Percentiles rank a stretch among this genome's conserved stretches.
phyloP scores from a whole-genome alignment of 2,113 vertebrate genomes.

The Lepidothrix coronata region DNA sequence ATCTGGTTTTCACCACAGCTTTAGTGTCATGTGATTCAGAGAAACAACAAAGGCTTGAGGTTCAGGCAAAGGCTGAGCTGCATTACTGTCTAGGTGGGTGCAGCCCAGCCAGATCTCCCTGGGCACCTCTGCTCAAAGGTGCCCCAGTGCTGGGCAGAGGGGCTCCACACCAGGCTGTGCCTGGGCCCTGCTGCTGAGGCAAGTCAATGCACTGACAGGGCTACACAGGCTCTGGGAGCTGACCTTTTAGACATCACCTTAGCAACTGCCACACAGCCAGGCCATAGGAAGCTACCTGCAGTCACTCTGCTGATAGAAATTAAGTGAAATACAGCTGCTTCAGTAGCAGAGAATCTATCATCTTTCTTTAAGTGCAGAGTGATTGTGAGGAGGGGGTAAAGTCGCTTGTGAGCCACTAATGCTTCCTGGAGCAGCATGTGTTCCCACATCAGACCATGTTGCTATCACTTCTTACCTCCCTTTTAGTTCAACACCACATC shows the following conservation, averaged over 20 bases:
- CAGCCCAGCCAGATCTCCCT: neutral
- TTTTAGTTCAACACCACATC: neutral
- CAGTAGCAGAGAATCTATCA: too few species aligned
- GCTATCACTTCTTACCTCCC: neutral
- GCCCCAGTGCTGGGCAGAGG: neutral
- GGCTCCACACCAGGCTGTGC: accelerated
- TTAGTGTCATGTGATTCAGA: neutral
- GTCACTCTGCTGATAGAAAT: neutral
- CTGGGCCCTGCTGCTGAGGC: neutral
- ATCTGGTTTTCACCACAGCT: neutral
- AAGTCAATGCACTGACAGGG: accelerated
- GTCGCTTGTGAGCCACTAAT: neutral
- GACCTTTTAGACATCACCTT: neutral
- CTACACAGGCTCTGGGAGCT: neutral
- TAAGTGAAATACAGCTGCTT: too few species aligned
- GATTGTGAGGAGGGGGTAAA: neutral
- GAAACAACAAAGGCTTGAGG: neutral
- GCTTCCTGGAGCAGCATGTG: neutral
- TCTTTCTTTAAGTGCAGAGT: neutral
- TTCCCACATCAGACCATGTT: neutral
- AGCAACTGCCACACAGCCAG: neutral
- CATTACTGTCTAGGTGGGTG: accelerated
- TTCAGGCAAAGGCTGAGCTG: neutral
- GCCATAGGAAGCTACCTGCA: neutral
- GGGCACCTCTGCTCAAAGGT: neutral